Percentiles rank a stretch among this genome's conserved stretches.
Conservation (phyloP, 2,888 invertebrate species). For the Hirtodrosophila duncani region DNA sequence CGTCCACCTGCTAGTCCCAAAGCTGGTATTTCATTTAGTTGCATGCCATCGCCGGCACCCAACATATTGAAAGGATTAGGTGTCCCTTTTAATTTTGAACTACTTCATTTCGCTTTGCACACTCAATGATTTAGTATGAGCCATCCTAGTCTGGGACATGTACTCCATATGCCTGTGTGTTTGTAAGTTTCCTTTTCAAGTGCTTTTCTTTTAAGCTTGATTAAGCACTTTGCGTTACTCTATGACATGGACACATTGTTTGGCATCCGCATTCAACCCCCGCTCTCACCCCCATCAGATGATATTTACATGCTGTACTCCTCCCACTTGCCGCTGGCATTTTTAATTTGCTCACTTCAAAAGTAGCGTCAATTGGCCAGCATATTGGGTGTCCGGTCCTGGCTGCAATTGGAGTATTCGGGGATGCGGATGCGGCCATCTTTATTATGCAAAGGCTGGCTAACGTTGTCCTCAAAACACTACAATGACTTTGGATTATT, state of each 20-base stretch:
- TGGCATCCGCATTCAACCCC: neutral
- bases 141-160: slow-evolving; percentile 1
- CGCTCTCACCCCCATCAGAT: neutral
- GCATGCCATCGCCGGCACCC: slow-evolving; percentile 28
- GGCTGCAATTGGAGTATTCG: neutral
- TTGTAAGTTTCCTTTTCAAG: slow-evolving; percentile 27
- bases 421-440: neutral
- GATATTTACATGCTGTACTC: slow-evolving; percentile 33
- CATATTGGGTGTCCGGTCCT: neutral
- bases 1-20: slow-evolving; percentile 47
- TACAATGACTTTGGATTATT: slow-evolving; percentile 41
- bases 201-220: slow-evolving; percentile 66
- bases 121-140: slow-evolving; percentile 49
- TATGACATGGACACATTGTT: slow-evolving; percentile 60
- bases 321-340: slow-evolving; percentile 54
- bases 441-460: slow-evolving; percentile 28
- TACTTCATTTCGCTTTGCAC: slow-evolving; percentile 66
- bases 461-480: no score
- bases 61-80: slow-evolving; percentile 58
- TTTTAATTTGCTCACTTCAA: slow-evolving; percentile 55
- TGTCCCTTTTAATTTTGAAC: slow-evolving; percentile 72
- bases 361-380: slow-evolving; percentile 22
- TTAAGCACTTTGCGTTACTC: slow-evolving; percentile 73
- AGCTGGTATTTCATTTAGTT: slow-evolving; percentile 53
- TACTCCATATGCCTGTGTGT: neutral